phyloP scores from a whole-genome alignment of 2,888 invertebrate species.

The Athetis lepigone region DNA sequence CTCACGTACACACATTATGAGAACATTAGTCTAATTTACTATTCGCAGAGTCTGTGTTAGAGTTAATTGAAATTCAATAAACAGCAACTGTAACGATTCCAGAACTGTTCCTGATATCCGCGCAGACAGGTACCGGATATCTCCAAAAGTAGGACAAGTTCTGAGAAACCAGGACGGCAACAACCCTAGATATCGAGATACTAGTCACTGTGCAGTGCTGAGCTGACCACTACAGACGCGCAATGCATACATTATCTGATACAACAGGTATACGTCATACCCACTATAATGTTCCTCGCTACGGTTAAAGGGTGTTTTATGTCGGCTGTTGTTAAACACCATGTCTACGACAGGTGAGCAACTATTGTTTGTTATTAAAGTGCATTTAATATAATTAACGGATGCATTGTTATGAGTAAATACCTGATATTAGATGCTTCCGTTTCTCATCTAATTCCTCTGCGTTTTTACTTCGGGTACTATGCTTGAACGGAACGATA shows the following conservation, averaged over 20 bases:
- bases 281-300: slow-evolving; percentile 8
- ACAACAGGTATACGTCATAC: slow-evolving; percentile 47
- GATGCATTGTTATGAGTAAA: slow-evolving; percentile 12
- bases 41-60: slow-evolving; percentile 33
- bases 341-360: slow-evolving; percentile 40
- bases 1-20: slow-evolving; percentile 33
- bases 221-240: slow-evolving; percentile 49
- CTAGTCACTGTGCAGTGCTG: slow-evolving; percentile 30
- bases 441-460: slow-evolving; percentile 10
- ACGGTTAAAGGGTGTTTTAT: slow-evolving; percentile 34
- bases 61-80: slow-evolving; percentile 19
- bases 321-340: slow-evolving; percentile 27
- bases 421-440: slow-evolving; percentile 8
- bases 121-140: slow-evolving; percentile 51
- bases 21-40: slow-evolving; percentile 35
- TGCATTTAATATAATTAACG: slow-evolving; percentile 25
- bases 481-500: not conserved
- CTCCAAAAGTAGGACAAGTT: slow-evolving; percentile 52
- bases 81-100: slow-evolving; percentile 18
- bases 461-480: not conserved
- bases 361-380: slow-evolving; percentile 32
- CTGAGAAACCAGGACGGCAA: slow-evolving; percentile 56
- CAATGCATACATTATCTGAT: slow-evolving; percentile 48
- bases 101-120: slow-evolving; percentile 52
- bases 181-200: slow-evolving; percentile 59